A percentile compares a stretch with the other conserved stretches of the same genome.
phyloP scores from a whole-genome alignment of 2,113 vertebrate genomes.

The Tor tambroides region DNA sequence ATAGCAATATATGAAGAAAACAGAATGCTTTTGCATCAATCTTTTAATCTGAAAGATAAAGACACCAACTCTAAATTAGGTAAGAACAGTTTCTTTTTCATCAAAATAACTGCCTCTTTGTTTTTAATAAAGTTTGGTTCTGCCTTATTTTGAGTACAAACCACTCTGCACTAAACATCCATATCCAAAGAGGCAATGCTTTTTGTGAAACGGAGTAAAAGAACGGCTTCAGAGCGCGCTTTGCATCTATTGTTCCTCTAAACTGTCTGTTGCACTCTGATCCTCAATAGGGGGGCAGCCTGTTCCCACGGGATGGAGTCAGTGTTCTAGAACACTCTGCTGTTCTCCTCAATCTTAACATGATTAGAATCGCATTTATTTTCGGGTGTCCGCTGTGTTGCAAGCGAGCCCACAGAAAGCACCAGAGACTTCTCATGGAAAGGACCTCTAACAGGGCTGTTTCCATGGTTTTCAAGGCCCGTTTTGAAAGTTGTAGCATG shows the following conservation, averaged over 20 bases:
- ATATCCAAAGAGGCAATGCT: slow-evolving; percentile 20
- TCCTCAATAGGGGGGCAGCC: slow-evolving; percentile 22
- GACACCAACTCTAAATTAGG: not conserved
- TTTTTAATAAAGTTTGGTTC: not conserved
- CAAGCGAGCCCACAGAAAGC: slow-evolving; percentile 59
- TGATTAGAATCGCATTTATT: slow-evolving; percentile 55
- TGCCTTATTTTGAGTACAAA: not conserved
- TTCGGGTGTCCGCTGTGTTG: slow-evolving; percentile 59
- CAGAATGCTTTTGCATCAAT: not conserved
- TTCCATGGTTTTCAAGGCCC: slow-evolving; percentile 71
- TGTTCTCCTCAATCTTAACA: slow-evolving; percentile 24
- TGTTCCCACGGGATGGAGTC: slow-evolving; percentile 51
- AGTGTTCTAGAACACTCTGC: slow-evolving; percentile 44
- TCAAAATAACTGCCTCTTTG: not conserved
- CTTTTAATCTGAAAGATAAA: not conserved
- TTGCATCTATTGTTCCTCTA: slow-evolving; percentile 38
- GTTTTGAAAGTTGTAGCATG: slow-evolving; percentile 65
- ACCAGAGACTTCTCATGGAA: slow-evolving; percentile 47
- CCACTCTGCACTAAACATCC: not conserved
- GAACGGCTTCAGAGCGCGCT: not conserved
- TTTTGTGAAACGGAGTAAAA: not conserved
- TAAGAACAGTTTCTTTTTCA: not conserved
- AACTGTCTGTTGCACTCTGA: slow-evolving; percentile 34
- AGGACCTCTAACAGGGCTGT: slow-evolving; percentile 62
- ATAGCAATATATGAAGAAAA: slow-evolving; percentile 47